Evolutionary conservation across 2,797 vertebrate species (phyloP), one percentile per base, ranked within the genome.

Genomic region (Gymnocypris eckloni): DNA sequence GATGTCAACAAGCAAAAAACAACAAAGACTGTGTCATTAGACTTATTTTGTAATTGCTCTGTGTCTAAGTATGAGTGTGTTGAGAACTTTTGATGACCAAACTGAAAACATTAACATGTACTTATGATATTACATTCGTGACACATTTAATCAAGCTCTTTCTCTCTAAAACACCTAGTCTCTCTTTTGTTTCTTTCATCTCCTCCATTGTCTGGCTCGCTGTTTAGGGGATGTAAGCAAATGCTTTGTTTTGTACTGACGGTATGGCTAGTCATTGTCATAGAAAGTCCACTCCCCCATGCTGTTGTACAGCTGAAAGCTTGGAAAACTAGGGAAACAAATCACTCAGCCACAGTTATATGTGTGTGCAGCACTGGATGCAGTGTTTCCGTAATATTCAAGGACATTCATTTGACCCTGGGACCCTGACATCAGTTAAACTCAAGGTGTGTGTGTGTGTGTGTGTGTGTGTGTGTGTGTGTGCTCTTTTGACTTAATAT

Each of bases 211-310:
- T 91, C 85, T 91, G 86, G 78, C 73, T n/a, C 52, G 48, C 79
- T 59, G 54, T 87, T 90, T 86, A 79, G 64, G 45, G 70, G 86
- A 78, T 82, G 90, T 90, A 92, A 92, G 90, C 91, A 91, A 84
- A 90, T 88, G 88, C 88, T 88, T 91, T 92, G 90, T 92, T 90
- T 28, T 66, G 84, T 79, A 61, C 79, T 80, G 86, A 89, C 75
- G 85, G 82, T 75, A 61, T 69, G 61, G 80, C 48, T 76, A 70
- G 86, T 83, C 87, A 81, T 82, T 90, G 87, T 85, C 37, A 79
- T 37, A 37, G 56, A 81, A 82, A 73, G 87, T 81, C 80, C 61
- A 76, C 70, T 59, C 73, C 73, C 25, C 15, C 50, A n/a, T 20
- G 16, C 81, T 75, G 82, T 86, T 71, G 84, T 89, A 75, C 6